A percentile compares a stretch with the other conserved stretches of the same genome.
Conservation (phyloP, 2,888 invertebrate species). For the Ceriagrion tenellum region DNA sequence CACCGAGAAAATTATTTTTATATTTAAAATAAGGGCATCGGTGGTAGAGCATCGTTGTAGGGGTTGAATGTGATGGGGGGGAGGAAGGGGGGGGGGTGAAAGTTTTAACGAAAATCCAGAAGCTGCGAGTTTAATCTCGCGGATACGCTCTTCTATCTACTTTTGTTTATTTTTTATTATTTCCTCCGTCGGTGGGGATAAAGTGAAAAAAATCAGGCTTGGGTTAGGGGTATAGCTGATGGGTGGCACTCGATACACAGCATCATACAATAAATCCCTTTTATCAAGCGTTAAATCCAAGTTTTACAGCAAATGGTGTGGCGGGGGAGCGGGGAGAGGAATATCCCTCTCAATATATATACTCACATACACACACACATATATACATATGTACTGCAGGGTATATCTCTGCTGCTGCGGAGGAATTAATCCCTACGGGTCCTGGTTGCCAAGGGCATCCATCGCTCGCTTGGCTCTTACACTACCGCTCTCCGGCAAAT, state of each 20-base stretch:
- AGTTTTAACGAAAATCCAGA: not conserved
- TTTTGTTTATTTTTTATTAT: not conserved
- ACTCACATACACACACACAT: no score
- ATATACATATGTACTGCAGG: not conserved
- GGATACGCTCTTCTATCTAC: not conserved
- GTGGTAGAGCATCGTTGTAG: not conserved
- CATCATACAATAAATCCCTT: slow-evolving; percentile 22
- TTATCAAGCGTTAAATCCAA: slow-evolving; percentile 26
- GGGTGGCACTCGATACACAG: slow-evolving; percentile 15
- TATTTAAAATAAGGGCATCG: not conserved
- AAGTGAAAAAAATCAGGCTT: not conserved
- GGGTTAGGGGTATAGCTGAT: not conserved
- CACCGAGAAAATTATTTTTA: not conserved
- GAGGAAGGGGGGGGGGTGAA: not conserved
- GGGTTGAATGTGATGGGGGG: no score
- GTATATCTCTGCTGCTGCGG: not conserved
- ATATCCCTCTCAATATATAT: no score
- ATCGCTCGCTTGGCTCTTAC: not conserved
- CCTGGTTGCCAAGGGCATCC: slow-evolving; percentile 1
- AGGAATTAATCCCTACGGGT: not conserved
- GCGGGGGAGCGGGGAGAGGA: no score
- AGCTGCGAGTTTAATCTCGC: slow-evolving; percentile 3
- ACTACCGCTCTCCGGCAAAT: not conserved
- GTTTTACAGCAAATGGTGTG: not conserved
- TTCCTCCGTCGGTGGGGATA: not conserved